phyloP scores from a whole-genome alignment of 2,113 vertebrate genomes.

The Salvelinus namaycush region DNA sequence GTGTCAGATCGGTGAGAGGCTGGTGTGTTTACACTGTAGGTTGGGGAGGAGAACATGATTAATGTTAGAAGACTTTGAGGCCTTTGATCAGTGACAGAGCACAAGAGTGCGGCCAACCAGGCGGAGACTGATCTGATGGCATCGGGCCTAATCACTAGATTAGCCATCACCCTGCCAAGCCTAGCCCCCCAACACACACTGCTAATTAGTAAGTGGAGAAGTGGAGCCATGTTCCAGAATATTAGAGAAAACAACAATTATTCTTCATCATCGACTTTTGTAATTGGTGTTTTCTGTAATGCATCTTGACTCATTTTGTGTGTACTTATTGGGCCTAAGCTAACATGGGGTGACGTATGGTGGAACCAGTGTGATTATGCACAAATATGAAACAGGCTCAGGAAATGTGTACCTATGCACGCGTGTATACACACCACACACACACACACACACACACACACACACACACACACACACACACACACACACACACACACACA shows the following conservation, averaged over 20 bases:
- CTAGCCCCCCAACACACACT: slow-evolving; percentile 7
- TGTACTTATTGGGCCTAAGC: slow-evolving; percentile 4
- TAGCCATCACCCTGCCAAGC: slow-evolving; percentile 45
- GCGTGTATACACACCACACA: too few species aligned
- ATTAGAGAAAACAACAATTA: slow-evolving; percentile 6
- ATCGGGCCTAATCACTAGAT: slow-evolving; percentile 61
- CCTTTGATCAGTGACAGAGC: slow-evolving; percentile 53
- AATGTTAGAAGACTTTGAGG: slow-evolving; percentile 55
- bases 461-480: too few species aligned
- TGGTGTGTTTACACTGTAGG: slow-evolving; percentile 23
- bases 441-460: too few species aligned
- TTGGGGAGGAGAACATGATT: slow-evolving; percentile 27
- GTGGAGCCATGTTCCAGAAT: slow-evolving; percentile 29
- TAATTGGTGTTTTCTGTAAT: slow-evolving; percentile 27
- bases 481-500: too few species aligned
- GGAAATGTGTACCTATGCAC: too few species aligned
- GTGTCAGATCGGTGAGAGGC: not conserved
- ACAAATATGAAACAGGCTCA: not conserved
- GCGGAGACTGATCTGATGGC: slow-evolving; percentile 51
- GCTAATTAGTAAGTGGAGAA: slow-evolving; percentile 47
- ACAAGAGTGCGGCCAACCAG: slow-evolving; percentile 39
- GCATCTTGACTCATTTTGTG: not conserved
- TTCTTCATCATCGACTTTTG: slow-evolving; percentile 31
- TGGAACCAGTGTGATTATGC: slow-evolving; percentile 12
- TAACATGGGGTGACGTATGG: slow-evolving; percentile 22